Conservation (phyloP, 2,888 invertebrate species). For the Eupeodes luniger region DNA sequence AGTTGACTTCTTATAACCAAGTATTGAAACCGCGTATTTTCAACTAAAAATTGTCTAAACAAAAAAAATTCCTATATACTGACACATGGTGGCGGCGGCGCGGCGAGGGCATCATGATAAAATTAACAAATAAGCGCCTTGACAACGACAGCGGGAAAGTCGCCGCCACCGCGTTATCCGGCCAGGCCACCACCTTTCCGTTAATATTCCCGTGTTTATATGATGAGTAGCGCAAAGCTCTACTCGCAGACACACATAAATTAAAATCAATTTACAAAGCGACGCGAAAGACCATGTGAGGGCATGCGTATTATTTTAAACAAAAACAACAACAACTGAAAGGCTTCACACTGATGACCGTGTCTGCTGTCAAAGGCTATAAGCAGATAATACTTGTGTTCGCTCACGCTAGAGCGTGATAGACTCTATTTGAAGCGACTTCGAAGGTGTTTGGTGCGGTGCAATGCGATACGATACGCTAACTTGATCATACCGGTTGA, state of each 20-base stretch:
- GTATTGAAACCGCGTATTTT: constrained; percentile 17
- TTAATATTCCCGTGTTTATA: not conserved
- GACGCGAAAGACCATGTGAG: constrained; percentile 72
- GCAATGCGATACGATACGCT: not conserved
- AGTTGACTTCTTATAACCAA: not conserved
- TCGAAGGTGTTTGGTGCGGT: not conserved
- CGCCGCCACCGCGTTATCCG: not conserved
- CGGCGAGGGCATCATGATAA: too few relatives aligned
- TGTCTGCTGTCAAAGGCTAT: constrained; percentile 61
- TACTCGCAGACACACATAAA: constrained; percentile 59
- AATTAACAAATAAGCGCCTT: constrained; percentile 4
- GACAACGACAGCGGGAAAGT: not conserved
- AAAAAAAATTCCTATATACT: constrained; percentile 32
- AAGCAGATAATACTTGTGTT: constrained; percentile 16
- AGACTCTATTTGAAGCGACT: constrained; percentile 56
- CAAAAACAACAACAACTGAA: constrained; percentile 43
- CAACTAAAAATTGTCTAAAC: constrained; percentile 36
- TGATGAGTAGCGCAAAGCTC: constrained; percentile 52
- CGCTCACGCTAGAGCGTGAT: constrained; percentile 60
- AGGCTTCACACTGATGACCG: constrained; percentile 43
- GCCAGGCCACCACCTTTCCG: not conserved
- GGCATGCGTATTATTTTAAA: constrained; percentile 56
- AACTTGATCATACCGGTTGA: constrained; percentile 50
- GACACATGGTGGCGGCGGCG: too few relatives aligned
- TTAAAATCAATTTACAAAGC: constrained; percentile 73